These are phyloP conservation scores for Zoanthus gigantus DNA, from an alignment of 92 coral and sea anemone species.

Conservation along the genomic window DNA sequence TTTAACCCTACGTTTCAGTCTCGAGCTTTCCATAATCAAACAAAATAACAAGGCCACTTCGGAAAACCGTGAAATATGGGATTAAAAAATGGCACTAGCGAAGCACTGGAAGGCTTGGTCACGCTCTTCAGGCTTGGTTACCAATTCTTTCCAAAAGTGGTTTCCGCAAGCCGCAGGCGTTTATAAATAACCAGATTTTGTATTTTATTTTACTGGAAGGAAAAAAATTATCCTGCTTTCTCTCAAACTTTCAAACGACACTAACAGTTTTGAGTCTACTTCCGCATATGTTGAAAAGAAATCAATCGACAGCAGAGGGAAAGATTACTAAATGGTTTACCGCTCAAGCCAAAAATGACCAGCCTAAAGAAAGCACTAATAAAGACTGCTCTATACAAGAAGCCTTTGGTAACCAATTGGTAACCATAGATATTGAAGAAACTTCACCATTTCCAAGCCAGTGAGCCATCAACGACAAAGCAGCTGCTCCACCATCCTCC, in stretches of 20 bases:
- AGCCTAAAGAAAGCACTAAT: neutral
- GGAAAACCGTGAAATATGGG: too few species aligned
- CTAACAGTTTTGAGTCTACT: neutral
- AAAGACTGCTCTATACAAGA: too few species aligned
- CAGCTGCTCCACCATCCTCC: neutral
- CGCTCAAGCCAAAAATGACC: neutral
- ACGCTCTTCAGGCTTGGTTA: neutral
- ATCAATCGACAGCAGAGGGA: neutral
- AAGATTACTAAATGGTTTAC: neutral
- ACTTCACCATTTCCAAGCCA: neutral
- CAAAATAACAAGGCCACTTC: too few species aligned
- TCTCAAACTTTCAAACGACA: neutral
- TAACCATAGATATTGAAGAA: too few species aligned
- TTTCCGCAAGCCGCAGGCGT: neutral
- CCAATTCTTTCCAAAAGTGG: neutral
- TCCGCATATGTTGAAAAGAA: neutral
- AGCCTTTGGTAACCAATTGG: too few species aligned
- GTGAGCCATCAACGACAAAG: neutral
- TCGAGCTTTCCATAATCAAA: too few species aligned
- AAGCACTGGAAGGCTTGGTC: neutral
- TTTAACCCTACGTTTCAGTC: too few species aligned
- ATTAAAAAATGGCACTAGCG: neutral
- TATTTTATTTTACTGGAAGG: neutral
- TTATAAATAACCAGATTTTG: neutral
- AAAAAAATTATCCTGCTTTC: neutral